A percentile compares a stretch with the other conserved stretches of the same genome.
These are phyloP conservation scores for Tragelaphus buxtoni DNA, from an alignment of 2,113 vertebrate genomes.

Conservation along the genomic window DNA sequence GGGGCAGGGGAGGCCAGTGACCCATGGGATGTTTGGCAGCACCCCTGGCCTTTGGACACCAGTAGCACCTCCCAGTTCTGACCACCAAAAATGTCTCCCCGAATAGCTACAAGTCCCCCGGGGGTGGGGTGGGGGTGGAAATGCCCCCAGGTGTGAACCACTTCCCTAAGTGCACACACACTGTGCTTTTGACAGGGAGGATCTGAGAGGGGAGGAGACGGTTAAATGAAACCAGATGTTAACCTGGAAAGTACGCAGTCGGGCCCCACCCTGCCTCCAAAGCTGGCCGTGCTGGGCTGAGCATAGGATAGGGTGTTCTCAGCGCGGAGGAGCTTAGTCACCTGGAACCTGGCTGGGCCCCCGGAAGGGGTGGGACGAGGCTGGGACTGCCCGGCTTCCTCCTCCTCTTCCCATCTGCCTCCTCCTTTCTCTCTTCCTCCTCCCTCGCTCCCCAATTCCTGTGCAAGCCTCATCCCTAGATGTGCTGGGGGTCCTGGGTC, in stretches of 20 bases:
- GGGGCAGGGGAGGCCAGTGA: background rate
- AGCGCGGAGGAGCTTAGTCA: constrained; percentile 13
- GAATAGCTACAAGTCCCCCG: background rate
- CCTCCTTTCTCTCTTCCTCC: background rate
- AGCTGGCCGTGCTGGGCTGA: background rate
- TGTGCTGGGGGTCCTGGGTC: background rate
- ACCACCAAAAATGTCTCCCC: background rate
- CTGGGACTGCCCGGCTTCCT: background rate
- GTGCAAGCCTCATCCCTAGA: background rate
- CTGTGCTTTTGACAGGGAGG: background rate
- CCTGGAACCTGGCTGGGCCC: background rate
- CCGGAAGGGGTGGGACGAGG: background rate
- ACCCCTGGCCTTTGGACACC: background rate
- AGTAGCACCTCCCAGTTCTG: background rate
- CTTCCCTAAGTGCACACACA: background rate
- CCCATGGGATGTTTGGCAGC: background rate
- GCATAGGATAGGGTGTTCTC: background rate
- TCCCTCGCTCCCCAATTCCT: background rate
- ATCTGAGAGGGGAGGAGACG: background rate
- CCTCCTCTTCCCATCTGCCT: background rate
- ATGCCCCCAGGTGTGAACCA: background rate
- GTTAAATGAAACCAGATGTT: constrained; percentile 57
- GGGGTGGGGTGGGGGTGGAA: background rate
- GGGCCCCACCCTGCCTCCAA: constrained; percentile 15
- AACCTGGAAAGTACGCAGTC: constrained; percentile 43